These are phyloP conservation scores for Danio kyathit DNA, from an alignment of 2,797 vertebrate genomes.

Conservation along the genomic window DNA sequence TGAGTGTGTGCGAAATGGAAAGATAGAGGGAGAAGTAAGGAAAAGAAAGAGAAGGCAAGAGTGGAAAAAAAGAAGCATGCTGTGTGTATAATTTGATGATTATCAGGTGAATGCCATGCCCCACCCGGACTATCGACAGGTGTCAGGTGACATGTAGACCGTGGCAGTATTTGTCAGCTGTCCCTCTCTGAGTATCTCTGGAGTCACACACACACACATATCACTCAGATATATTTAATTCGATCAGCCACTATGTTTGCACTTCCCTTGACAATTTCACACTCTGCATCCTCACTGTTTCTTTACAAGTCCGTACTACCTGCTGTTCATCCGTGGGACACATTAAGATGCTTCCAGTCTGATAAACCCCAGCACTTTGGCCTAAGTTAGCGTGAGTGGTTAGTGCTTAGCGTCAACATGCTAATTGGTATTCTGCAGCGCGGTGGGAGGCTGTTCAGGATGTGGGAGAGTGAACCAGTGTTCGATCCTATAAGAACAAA, in stretches of 20 bases:
- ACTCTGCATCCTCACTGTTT: slow-evolving; percentile 9
- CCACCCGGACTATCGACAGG: slow-evolving; percentile 77
- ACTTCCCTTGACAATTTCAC: background rate
- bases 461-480: slow-evolving; percentile 67
- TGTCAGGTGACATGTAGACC: slow-evolving; percentile 83
- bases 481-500: slow-evolving; percentile 68
- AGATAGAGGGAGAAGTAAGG: slow-evolving; percentile 22
- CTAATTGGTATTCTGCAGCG: slow-evolving; percentile 77
- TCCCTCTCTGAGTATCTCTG: slow-evolving; percentile 72
- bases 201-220: slow-evolving; percentile 67
- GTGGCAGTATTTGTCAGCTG: slow-evolving; percentile 82
- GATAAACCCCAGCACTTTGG: slow-evolving; percentile 31
- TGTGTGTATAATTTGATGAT: slow-evolving; percentile 87
- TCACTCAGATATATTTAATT: slow-evolving; percentile 31
- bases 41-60: slow-evolving; percentile 22
- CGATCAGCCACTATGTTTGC: slow-evolving; percentile 9
- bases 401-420: slow-evolving; percentile 76
- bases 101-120: slow-evolving; percentile 74
- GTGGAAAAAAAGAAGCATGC: slow-evolving; percentile 67
- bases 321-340: background rate
- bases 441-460: slow-evolving; percentile 76
- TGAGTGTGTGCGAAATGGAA: slow-evolving; percentile 53
- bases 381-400: slow-evolving; percentile 35
- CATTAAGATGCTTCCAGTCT: slow-evolving; percentile 33
- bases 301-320: background rate